A percentile compares a stretch with the other conserved stretches of the same genome.
Conservation (phyloP, 2,113 vertebrate genomes). For the Steatornis caripensis region DNA sequence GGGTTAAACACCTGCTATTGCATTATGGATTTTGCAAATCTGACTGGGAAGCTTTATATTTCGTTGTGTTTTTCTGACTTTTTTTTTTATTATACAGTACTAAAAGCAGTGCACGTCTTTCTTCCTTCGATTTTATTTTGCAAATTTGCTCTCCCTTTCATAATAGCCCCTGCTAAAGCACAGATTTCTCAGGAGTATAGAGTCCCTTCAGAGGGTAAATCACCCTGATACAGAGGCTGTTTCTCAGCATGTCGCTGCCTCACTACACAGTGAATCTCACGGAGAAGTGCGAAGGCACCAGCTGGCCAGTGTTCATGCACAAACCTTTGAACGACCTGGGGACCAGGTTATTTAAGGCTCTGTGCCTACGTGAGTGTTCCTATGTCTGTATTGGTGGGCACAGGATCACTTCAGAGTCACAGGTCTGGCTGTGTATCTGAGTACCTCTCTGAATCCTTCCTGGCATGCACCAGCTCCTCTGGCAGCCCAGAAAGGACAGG, state of each 20-base stretch:
- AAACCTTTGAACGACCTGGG: neutral
- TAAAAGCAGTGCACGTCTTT: neutral
- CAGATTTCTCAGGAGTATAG: neutral
- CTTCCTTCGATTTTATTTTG: neutral
- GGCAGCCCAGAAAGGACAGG: neutral
- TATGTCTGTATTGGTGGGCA: neutral
- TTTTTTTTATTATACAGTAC: neutral
- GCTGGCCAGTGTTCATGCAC: neutral
- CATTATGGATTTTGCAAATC: neutral
- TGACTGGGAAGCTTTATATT: neutral
- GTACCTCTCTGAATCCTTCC: neutral
- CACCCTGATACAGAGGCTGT: neutral
- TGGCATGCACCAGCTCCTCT: fast-evolving
- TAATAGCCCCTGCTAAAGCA: neutral
- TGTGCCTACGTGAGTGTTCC: neutral
- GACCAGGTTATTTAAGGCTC: neutral
- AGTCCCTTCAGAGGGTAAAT: neutral
- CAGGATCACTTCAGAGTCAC: neutral
- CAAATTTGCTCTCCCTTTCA: neutral
- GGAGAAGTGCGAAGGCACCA: neutral
- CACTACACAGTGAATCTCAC: neutral
- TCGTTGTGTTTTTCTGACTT: neutral
- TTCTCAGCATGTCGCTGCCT: neutral
- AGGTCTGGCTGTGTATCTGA: neutral
- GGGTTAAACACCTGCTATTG: neutral